Evolutionary conservation across 2,888 invertebrate species (phyloP).

Genomic region (Ormyrus rosae): DNA sequence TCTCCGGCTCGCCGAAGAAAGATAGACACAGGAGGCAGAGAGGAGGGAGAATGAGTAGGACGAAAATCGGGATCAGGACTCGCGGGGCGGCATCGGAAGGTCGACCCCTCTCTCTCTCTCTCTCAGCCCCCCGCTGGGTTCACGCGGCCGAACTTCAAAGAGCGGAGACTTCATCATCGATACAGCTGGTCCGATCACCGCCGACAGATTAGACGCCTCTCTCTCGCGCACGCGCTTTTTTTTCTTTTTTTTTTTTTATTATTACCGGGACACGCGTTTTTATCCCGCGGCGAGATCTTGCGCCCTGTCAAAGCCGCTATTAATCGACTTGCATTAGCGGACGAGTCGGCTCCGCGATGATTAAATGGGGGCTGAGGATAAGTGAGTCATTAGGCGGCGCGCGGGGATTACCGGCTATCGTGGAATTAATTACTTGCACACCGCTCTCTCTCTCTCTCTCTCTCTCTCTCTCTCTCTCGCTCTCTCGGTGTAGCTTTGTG

Average conservation of each 20-base stretch:
- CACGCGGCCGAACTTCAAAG: conserved; percentile 71
- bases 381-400: too few relatives aligned
- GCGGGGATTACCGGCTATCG: background rate
- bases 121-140: conserved; percentile 68
- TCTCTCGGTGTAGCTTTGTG: too few relatives aligned
- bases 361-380: background rate
- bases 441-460: background rate
- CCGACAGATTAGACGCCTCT: conserved; percentile 73
- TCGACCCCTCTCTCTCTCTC: conserved; percentile 17
- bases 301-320: background rate
- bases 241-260: conserved; percentile 18
- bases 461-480: too few relatives aligned
- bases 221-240: conserved; percentile 44
- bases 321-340: conserved; percentile 44
- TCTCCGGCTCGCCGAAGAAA: too few relatives aligned
- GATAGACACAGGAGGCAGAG: conserved; percentile 39
- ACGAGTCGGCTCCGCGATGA: background rate
- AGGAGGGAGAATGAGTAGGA: conserved; percentile 56
- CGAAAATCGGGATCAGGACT: conserved; percentile 67
- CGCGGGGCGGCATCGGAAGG: conserved; percentile 61
- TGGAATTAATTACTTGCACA: background rate
- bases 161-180: conserved; percentile 74
- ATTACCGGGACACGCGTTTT: background rate
- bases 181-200: conserved; percentile 73
- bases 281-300: conserved; percentile 34